Conservation (phyloP, 2,797 vertebrate genomes). For the Sebastes paucispinis region DNA sequence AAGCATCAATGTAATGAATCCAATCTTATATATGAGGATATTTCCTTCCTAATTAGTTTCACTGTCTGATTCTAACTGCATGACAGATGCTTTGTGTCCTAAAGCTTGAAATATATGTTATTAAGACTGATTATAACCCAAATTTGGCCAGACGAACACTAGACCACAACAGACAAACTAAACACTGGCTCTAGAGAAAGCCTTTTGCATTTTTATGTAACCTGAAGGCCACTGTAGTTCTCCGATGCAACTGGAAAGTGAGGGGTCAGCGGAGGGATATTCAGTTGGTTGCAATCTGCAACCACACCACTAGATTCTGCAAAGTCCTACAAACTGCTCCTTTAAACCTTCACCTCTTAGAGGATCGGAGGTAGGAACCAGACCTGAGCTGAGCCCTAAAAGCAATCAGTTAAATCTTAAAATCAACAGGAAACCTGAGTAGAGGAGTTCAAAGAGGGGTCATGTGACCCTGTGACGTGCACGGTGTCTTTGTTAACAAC, state of each 20-base stretch:
- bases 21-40: conserved; percentile 5
- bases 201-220: too few relatives aligned
- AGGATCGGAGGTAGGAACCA: background rate
- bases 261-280: too few relatives aligned
- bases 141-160: background rate
- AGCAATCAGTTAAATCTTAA: background rate
- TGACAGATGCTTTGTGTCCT: background rate
- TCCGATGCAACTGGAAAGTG: too few relatives aligned
- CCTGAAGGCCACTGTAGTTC: too few relatives aligned
- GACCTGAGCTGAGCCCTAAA: background rate
- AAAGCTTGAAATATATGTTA: background rate
- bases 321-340: too few relatives aligned
- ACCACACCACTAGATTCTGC: too few relatives aligned
- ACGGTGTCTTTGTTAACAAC: background rate
- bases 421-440: conserved; percentile 9
- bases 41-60: background rate
- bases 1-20: conserved; percentile 39
- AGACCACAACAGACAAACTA: too few relatives aligned
- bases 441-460: background rate
- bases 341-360: background rate
- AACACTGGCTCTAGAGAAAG: too few relatives aligned
- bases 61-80: conserved; percentile 1
- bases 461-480: background rate
- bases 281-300: too few relatives aligned
- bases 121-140: background rate